Base-by-base conservation (phyloP, 2,888 invertebrate genomes). In the Drosophila testacea region DNA sequence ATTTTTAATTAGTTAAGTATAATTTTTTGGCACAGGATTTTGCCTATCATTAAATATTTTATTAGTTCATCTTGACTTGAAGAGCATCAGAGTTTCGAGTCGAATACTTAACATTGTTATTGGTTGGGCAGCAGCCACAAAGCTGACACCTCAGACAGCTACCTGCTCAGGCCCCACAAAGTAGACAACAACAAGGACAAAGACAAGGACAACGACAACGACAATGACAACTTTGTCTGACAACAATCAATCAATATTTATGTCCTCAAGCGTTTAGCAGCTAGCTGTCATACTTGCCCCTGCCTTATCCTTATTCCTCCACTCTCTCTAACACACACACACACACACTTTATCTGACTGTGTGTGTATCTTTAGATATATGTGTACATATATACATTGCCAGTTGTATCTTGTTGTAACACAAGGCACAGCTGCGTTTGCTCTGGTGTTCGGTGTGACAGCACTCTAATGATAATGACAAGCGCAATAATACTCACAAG, bases 201-300 rank as follows among this genome's bases (percentile, higher is more conserved):
- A 63, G 59, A 68, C 70, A 61, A 73, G 67, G 52, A 67, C 50
- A 73, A 38, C 41, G 28, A 50, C 64, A 63, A 61, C 39, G 51
- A 57, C 55, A 61, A 70, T 70, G 65, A 68, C 73, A 67, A 75
- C 69, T 70, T 77, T 66, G 80, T 74, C 69, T 77, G 80, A 87
- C 84, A 81, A 87, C 87, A 85, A 85, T 88, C 89, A 87, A 85
- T 85, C 89, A 85, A 89, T 89, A 85, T 89, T 85, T 85, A 81
- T 88, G 80, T 76, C 77, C 83, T 83, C 59, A 66, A 72, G 88
- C 88, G 70, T 68, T 69, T 83, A 81, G 69, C 63, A 73, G 71
- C 75, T 73, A 56, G 60, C 67, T 72, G 75, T 88, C 70, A 59
- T 69, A 75, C 57, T 74, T 63, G 42, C 57, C 60, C 9, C 60